phyloP scores from a whole-genome alignment of 2,888 invertebrate genomes.

The Orchestes rusci region DNA sequence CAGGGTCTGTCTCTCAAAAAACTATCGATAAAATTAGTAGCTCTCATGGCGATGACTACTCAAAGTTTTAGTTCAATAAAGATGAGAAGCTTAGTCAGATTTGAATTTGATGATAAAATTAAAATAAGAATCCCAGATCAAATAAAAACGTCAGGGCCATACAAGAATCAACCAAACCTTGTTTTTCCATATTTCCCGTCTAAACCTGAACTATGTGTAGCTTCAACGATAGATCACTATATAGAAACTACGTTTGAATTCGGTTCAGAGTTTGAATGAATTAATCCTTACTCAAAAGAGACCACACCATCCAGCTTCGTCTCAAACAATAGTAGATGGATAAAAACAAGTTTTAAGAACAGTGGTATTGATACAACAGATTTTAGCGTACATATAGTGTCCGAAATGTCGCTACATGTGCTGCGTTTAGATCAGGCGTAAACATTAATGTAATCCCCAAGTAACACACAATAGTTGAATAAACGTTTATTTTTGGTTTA shows the following conservation, averaged over 20 bases:
- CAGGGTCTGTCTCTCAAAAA: constrained; percentile 8
- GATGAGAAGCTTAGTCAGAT: too few relatives aligned
- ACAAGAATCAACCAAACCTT: too few relatives aligned
- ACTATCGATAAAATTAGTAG: too few relatives aligned
- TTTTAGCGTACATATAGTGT: constrained; percentile 15
- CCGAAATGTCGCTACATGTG: constrained; percentile 18
- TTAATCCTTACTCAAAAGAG: constrained; percentile 18
- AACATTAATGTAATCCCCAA: constrained; percentile 19
- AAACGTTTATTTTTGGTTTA: too few relatives aligned
- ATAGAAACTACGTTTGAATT: constrained; percentile 1
- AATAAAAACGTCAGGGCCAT: constrained; percentile 14
- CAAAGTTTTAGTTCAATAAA: constrained; percentile 16
- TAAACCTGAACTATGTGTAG: too few relatives aligned
- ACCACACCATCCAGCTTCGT: constrained; percentile 14
- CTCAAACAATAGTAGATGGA: constrained; percentile 21
- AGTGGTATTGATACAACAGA: constrained; percentile 15
- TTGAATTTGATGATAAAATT: too few relatives aligned
- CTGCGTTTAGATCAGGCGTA: constrained; percentile 15
- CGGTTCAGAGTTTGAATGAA: neutral
- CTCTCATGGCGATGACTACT: constrained; percentile 12
- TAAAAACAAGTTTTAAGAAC: constrained; percentile 15
- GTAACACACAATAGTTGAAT: too few relatives aligned
- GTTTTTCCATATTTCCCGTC: too few relatives aligned
- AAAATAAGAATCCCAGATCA: too few relatives aligned
- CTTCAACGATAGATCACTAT: constrained; percentile 11